Percentiles rank a stretch among this genome's conserved stretches.
Conservation (phyloP, 2,113 vertebrate genomes). For the Setophaga coronata region DNA sequence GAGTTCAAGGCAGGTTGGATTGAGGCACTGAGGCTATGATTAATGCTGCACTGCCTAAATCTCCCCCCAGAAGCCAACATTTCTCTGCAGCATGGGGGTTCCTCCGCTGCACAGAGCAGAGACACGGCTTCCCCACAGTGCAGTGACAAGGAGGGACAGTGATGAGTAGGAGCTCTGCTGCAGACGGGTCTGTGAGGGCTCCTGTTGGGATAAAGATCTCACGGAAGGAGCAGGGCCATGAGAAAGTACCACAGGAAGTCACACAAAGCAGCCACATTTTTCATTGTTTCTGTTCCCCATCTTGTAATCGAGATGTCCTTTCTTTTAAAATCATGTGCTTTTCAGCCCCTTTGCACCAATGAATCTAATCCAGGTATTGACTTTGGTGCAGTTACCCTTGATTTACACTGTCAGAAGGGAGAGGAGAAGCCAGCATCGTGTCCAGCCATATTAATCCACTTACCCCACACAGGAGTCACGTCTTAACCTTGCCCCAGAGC, state of each 20-base stretch:
- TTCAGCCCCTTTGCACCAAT: background rate
- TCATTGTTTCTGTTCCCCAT: background rate
- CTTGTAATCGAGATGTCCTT: background rate
- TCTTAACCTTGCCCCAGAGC: conserved; percentile 24
- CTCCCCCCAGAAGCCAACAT: background rate
- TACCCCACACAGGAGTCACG: background rate
- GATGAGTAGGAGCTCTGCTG: background rate
- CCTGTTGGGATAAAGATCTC: background rate
- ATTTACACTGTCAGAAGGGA: conserved; percentile 1
- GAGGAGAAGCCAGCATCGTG: background rate
- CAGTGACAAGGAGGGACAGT: background rate
- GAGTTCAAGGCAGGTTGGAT: background rate
- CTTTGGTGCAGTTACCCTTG: conserved; percentile 6
- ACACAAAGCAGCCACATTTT: background rate
- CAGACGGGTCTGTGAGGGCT: fast-evolving
- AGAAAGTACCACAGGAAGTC: background rate
- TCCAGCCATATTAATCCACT: conserved; percentile 35
- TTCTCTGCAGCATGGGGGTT: background rate
- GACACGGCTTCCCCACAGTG: background rate
- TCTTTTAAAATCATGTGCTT: conserved; percentile 2
- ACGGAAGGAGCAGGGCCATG: background rate
- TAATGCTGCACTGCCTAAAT: background rate
- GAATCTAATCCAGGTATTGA: conserved; percentile 26
- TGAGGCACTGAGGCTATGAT: background rate
- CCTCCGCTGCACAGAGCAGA: background rate